phyloP scores from a whole-genome alignment of 2,888 invertebrate species.

The Parnassius smintheus region DNA sequence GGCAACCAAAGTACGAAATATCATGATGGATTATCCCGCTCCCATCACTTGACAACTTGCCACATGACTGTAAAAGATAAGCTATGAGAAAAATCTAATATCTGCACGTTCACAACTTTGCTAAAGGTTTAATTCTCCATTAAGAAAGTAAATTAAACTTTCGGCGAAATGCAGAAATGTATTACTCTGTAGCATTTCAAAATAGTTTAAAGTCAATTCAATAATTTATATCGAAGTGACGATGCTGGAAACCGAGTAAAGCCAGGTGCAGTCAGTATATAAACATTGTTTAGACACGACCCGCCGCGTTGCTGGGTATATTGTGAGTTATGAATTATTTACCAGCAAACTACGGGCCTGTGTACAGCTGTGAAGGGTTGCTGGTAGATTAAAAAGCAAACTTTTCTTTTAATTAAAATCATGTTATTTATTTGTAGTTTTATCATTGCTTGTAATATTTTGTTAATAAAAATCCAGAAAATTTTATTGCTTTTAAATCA shows the following conservation, averaged over 20 bases:
- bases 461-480: too few relatives aligned
- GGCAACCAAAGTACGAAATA: too few relatives aligned
- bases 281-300: conserved; percentile 47
- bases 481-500: too few relatives aligned
- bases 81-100: not conserved
- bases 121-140: not conserved
- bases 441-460: too few relatives aligned
- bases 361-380: conserved; percentile 3
- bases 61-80: too few relatives aligned
- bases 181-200: conserved; percentile 1
- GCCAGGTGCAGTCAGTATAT: conserved; percentile 37
- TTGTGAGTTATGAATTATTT: conserved; percentile 60
- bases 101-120: not conserved
- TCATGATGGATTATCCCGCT: not conserved
- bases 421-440: not conserved
- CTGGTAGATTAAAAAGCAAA: conserved; percentile 23
- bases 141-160: conserved; percentile 7
- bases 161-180: conserved; percentile 7
- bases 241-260: conserved; percentile 20
- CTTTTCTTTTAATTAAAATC: conserved; percentile 9
- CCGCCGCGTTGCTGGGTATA: conserved; percentile 33
- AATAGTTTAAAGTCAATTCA: conserved; percentile 19
- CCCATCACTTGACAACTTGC: not conserved
- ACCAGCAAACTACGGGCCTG: conserved; percentile 31
- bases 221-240: conserved; percentile 22